Evolutionary conservation across 2,888 invertebrate species (phyloP), one percentile per base, ranked within the genome.

Genomic region (Metopia argyrocephala): DNA sequence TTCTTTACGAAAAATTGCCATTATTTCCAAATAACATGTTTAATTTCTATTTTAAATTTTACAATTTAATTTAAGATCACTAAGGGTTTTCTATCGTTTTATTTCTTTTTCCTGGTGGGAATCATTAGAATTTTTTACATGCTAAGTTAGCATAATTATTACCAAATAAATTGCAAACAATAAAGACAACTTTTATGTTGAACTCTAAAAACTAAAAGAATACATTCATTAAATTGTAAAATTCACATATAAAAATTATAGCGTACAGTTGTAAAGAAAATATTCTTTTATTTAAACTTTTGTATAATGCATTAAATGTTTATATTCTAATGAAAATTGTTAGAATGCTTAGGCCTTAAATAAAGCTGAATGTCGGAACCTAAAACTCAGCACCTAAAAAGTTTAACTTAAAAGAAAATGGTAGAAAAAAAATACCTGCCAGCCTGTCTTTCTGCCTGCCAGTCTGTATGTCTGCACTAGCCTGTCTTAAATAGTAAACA

Each of bases 291-390:
- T 12, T 23, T 15, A 15, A 3, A 27, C 18, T 28, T 5, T 15
- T n/a, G 20, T 46, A 50, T 61, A 25, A 54, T 5, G 48, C 46
- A 48, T 18, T 65, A 70, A 78, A 54, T 73, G 38, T 61, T 61
- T 61, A 21, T 68, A 70, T 62, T 78, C 61, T 78, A 78, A 71
- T 68, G 71, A 61, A 78, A 78, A 78, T 73, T 38, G 69, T 76
- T 76, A 78, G 61, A 78, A 73, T 73, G 27, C 46, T 73, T 54
- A 27, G 48, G 59, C 31, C 54, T 73, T 78, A 31, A 78, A 71
- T 71, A 78, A 78, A 61, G 45, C 52, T 71, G 65, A 50, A 73
- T 54, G 71, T 61, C 73, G n/a, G 50, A 69, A 18, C 38, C 52
- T 61, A 28, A 5, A n/a, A n/a, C 69, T 64, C 21, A 76, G 23